Evolutionary conservation across 2,888 invertebrate species (phyloP).

Genomic region (Elegia similella): DNA sequence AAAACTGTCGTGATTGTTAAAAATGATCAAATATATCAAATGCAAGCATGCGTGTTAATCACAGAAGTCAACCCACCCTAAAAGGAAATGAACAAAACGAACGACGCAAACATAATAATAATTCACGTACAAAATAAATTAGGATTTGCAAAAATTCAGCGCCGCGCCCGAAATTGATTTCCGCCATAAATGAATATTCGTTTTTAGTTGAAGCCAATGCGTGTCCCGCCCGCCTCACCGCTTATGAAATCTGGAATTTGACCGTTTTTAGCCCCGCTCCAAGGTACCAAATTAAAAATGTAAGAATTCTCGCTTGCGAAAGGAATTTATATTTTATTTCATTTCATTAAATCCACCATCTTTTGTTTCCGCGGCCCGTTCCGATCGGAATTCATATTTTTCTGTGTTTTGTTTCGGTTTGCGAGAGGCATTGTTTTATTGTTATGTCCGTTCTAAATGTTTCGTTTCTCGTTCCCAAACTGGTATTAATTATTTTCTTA

Average conservation of each 20-base stretch:
- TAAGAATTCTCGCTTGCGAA: slow-evolving; percentile 79
- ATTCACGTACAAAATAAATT: slow-evolving; percentile 38
- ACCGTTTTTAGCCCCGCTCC: slow-evolving; percentile 73
- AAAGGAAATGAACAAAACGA: background rate
- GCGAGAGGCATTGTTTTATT: slow-evolving; percentile 75
- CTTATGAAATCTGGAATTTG: slow-evolving; percentile 71
- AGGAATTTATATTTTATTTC: slow-evolving; percentile 81
- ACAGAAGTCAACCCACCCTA: slow-evolving; percentile 1
- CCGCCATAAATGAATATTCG: slow-evolving; percentile 54
- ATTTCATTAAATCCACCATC: slow-evolving; percentile 81
- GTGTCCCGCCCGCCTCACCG: slow-evolving; percentile 43
- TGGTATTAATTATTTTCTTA: slow-evolving; percentile 80
- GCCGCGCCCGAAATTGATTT: slow-evolving; percentile 37
- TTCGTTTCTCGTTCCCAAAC: slow-evolving; percentile 60
- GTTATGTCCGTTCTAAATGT: slow-evolving; percentile 68
- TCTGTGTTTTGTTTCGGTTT: slow-evolving; percentile 80
- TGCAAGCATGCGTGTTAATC: slow-evolving; percentile 6
- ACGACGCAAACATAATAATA: slow-evolving; percentile 30
- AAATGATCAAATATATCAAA: slow-evolving; percentile 7
- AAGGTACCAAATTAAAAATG: slow-evolving; percentile 78
- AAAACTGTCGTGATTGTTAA: slow-evolving; percentile 1
- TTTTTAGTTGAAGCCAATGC: slow-evolving; percentile 33
- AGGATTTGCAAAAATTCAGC: slow-evolving; percentile 34
- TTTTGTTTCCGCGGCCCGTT: slow-evolving; percentile 76
- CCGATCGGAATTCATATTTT: slow-evolving; percentile 81